Evolutionary conservation across 2,888 invertebrate genomes (phyloP).

Genomic region (Alentia gelatinosa): DNA sequence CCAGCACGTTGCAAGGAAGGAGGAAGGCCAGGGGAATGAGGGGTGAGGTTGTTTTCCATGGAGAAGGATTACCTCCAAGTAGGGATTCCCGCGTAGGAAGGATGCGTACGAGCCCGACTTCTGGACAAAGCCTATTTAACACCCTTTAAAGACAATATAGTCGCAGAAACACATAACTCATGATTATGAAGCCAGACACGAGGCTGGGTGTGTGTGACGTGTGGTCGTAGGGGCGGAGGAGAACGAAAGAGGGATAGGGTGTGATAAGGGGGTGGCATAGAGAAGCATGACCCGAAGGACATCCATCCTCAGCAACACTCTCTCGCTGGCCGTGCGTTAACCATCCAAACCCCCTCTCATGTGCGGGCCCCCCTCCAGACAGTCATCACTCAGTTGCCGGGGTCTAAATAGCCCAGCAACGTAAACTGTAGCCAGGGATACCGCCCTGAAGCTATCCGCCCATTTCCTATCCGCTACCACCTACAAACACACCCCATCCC

Average conservation of each 20-base stretch:
- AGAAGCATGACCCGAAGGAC: too few relatives aligned
- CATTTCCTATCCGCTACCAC: too few relatives aligned
- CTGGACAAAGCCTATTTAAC: neutral
- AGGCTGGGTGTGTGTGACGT: too few relatives aligned
- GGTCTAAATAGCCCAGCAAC: neutral
- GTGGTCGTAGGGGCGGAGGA: too few relatives aligned
- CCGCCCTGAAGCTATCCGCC: too few relatives aligned
- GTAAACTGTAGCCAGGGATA: too few relatives aligned
- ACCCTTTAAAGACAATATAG: neutral
- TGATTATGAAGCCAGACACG: neutral
- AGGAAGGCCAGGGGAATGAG: too few relatives aligned
- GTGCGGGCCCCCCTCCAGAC: neutral
- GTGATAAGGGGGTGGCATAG: too few relatives aligned
- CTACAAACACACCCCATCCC: too few relatives aligned
- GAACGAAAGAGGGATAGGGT: too few relatives aligned
- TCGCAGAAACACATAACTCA: neutral
- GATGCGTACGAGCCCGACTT: neutral
- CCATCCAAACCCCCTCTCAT: neutral
- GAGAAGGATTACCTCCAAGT: neutral
- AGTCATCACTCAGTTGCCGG: neutral
- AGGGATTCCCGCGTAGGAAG: neutral
- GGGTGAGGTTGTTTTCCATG: neutral
- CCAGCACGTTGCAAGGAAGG: too few relatives aligned
- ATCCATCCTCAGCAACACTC: neutral
- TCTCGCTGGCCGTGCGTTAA: neutral